Conservation (phyloP, 2,888 invertebrate genomes). For the Sicus ferrugineus region DNA sequence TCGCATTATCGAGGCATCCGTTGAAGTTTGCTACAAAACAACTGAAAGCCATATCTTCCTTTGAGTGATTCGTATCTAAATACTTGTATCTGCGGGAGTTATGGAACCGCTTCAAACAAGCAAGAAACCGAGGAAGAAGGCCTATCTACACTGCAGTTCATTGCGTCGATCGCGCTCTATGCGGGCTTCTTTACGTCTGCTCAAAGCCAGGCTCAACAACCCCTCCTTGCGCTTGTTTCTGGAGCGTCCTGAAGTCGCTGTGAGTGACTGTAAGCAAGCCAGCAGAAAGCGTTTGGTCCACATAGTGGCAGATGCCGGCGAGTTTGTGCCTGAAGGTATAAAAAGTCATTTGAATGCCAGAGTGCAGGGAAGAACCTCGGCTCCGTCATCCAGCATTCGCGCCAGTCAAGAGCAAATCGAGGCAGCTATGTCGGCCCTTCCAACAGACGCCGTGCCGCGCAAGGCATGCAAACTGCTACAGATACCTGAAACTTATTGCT, state of each 20-base stretch:
- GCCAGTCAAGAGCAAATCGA: conserved; percentile 47
- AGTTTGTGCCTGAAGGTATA: background rate
- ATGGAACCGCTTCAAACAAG: conserved; percentile 57
- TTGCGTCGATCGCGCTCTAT: conserved; percentile 74
- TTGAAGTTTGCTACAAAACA: background rate
- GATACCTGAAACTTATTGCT: conserved; percentile 55
- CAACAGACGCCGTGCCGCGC: conserved; percentile 53
- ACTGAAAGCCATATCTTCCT: background rate
- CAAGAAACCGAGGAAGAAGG: conserved; percentile 48
- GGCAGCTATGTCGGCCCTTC: conserved; percentile 55
- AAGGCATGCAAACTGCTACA: conserved; percentile 60
- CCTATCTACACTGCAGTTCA: conserved; percentile 32
- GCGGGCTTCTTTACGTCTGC: conserved; percentile 74
- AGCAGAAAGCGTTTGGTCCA: conserved; percentile 42
- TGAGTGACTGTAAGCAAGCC: background rate
- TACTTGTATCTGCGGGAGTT: background rate
- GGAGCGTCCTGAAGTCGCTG: conserved; percentile 50
- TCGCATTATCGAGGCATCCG: conserved; percentile 2
- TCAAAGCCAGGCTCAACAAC: conserved; percentile 68
- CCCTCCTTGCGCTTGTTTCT: conserved; percentile 58
- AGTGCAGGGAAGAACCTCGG: background rate
- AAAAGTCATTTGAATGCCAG: background rate
- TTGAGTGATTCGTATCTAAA: conserved; percentile 38
- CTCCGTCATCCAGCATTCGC: conserved; percentile 18
- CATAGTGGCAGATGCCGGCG: background rate